Evolutionary conservation across 2,797 vertebrate genomes (phyloP).

Genomic region (Parauchenoglanis punctatus): DNA sequence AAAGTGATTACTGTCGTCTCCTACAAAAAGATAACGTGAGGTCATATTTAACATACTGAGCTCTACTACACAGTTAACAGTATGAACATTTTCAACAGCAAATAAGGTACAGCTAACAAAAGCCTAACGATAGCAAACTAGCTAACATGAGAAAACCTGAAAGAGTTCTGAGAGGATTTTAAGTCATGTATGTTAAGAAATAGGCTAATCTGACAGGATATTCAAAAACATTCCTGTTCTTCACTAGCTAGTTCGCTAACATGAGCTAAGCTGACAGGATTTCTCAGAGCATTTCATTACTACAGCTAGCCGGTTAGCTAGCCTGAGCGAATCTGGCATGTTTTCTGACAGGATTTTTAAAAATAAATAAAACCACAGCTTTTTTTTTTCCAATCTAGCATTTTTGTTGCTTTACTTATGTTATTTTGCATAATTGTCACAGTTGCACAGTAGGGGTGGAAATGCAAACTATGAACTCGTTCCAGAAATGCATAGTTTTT

Average conservation of each 20-base stretch:
- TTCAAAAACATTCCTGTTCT: background rate
- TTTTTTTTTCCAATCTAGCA: background rate
- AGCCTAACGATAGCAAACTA: background rate
- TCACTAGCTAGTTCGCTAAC: background rate
- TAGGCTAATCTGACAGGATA: background rate
- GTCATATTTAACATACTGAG: constrained; percentile 3
- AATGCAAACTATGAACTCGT: background rate
- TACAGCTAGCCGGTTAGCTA: background rate
- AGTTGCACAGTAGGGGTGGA: background rate
- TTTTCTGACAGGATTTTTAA: background rate
- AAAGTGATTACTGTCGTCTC: constrained; percentile 6
- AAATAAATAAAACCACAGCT: background rate
- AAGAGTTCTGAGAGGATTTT: background rate
- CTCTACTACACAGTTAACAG: background rate
- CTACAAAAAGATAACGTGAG: constrained; percentile 21
- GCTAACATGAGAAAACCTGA: background rate
- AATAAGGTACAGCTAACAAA: background rate
- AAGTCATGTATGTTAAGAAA: background rate
- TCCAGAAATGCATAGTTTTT: background rate
- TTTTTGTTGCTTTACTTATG: background rate
- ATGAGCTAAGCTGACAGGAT: constrained; percentile 1
- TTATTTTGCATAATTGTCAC: background rate
- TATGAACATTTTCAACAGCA: background rate
- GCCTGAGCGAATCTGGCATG: background rate
- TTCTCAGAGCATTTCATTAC: background rate